These are phyloP conservation scores for Scelioninae gen. 2 DNA, from an alignment of 2,888 invertebrate genomes.

Conservation along the genomic window DNA sequence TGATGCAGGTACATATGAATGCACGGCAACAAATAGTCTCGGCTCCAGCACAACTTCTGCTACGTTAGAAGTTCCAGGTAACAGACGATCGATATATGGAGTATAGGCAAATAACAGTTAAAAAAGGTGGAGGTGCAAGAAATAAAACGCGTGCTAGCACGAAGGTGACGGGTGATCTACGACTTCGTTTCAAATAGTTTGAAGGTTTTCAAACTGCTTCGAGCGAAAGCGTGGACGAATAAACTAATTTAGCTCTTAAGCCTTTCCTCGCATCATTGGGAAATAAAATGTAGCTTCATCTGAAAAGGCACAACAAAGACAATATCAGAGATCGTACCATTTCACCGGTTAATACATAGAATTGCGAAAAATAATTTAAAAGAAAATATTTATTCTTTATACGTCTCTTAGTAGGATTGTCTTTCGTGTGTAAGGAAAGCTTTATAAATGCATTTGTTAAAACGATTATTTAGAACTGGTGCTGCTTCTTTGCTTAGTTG, in stretches of 20 bases:
- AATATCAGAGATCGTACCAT: conserved; percentile 31
- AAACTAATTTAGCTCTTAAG: conserved; percentile 58
- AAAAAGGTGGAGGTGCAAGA: conserved; percentile 63
- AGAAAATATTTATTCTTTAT: neutral
- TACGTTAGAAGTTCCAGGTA: conserved; percentile 82
- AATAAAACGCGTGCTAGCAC: conserved; percentile 60
- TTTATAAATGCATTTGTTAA: conserved; percentile 66
- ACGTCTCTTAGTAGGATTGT: conserved; percentile 14
- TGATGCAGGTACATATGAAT: conserved; percentile 87
- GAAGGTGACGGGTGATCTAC: conserved; percentile 69
- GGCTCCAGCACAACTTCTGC: conserved; percentile 82
- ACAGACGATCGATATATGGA: conserved; percentile 77
- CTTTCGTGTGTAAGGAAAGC: conserved; percentile 61
- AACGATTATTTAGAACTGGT: conserved; percentile 58
- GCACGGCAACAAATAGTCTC: conserved; percentile 83
- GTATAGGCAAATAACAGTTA: conserved; percentile 64
- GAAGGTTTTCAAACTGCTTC: conserved; percentile 30
- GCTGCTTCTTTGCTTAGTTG: conserved; percentile 56
- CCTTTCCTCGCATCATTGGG: conserved; percentile 52
- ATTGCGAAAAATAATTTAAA: conserved; percentile 61
- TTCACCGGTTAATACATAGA: too few species aligned
- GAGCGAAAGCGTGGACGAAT: conserved; percentile 47
- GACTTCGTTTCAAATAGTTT: conserved; percentile 61
- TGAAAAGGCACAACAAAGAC: conserved; percentile 42
- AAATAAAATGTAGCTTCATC: conserved; percentile 32